Evolutionary conservation across 2,888 invertebrate genomes (phyloP).

Genomic region (Spilarctia lutea): DNA sequence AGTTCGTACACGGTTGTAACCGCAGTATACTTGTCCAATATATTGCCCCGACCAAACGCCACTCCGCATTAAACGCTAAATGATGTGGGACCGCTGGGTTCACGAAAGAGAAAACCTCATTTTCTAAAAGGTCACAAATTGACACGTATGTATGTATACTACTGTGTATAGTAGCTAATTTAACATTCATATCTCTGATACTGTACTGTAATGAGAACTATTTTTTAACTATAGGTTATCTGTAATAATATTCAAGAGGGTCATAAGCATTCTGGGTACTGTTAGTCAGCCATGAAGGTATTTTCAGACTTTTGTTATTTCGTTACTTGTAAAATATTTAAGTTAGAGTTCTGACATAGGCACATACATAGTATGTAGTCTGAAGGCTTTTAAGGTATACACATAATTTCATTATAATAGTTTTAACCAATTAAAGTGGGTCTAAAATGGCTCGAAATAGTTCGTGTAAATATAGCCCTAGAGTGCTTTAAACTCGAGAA

Average conservation of each 20-base stretch:
- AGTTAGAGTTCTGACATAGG: not conserved
- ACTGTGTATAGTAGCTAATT: conserved; percentile 24
- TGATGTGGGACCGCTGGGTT: conserved; percentile 56
- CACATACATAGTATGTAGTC: not conserved
- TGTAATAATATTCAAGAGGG: not conserved
- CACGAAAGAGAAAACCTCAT: conserved; percentile 57
- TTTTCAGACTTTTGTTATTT: not conserved
- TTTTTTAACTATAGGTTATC: not conserved
- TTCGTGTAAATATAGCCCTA: not conserved
- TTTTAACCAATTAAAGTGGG: not conserved
- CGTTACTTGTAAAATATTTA: not conserved
- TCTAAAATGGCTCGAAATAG: not conserved
- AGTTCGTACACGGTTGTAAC: conserved; percentile 31
- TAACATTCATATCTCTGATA: conserved; percentile 23
- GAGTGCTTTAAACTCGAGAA: not conserved
- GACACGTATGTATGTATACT: conserved; percentile 33
- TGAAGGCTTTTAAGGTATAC: not conserved
- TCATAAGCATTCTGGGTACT: not conserved
- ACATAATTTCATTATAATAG: not conserved
- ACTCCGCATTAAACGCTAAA: conserved; percentile 65
- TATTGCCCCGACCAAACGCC: conserved; percentile 62
- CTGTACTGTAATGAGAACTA: conserved; percentile 18
- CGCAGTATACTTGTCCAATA: conserved; percentile 50
- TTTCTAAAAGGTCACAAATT: conserved; percentile 53
- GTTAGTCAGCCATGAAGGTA: not conserved